Evolutionary conservation across 2,797 vertebrate species (phyloP).

Genomic region (Tapirus indicus): DNA sequence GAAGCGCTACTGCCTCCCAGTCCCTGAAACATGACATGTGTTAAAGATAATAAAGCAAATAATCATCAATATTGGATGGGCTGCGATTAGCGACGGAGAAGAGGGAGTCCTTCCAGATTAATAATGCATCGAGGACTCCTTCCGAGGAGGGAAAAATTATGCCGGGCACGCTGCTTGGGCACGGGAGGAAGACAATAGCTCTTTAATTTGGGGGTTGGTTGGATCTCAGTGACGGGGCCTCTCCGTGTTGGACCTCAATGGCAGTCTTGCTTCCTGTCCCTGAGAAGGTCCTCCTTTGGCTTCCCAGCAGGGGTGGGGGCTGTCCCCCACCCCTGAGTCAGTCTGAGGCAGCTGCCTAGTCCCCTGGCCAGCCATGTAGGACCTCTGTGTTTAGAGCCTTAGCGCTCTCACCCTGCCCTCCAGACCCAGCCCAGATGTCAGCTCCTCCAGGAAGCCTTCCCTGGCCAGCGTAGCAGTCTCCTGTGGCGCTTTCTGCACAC

Average conservation of each 20-base stretch:
- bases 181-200: slow-evolving; percentile 50
- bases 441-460: slow-evolving; percentile 48
- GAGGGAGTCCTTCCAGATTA: slow-evolving; percentile 78
- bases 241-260: neutral
- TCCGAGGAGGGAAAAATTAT: slow-evolving; percentile 68
- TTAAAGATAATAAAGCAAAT: slow-evolving; percentile 79
- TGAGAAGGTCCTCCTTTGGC: neutral
- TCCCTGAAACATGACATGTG: neutral
- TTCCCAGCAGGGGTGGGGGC: neutral
- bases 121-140: slow-evolving; percentile 77
- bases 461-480: neutral
- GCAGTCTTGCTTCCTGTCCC: neutral
- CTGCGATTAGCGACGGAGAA: slow-evolving; percentile 73
- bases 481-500: neutral
- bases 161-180: slow-evolving; percentile 30
- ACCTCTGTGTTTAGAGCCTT: neutral
- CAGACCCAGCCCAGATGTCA: neutral
- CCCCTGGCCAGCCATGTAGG: too few relatives aligned
- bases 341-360: neutral
- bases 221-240: neutral
- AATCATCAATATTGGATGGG: slow-evolving; percentile 80
- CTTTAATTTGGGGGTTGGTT: slow-evolving; percentile 56
- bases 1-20: neutral
- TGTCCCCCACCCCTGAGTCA: neutral
- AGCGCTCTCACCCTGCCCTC: neutral